A percentile compares a stretch with the other conserved stretches of the same genome.
Evolutionary conservation across 2,113 vertebrate genomes (phyloP).

Genomic region (Dryoscopus gambensis): DNA sequence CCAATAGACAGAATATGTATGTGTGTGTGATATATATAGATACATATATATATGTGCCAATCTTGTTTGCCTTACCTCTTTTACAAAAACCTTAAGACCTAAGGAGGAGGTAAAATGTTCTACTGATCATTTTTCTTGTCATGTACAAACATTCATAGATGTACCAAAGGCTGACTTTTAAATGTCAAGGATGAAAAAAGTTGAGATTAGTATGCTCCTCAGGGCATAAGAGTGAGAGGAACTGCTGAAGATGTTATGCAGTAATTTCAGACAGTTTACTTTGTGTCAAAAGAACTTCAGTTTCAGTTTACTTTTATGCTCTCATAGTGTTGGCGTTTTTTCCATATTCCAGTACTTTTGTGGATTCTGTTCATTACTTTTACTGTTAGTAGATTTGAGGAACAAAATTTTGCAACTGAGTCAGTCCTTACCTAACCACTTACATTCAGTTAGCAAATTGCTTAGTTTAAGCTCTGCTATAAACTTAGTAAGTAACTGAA

Average conservation of each 20-base stretch:
- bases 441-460: not conserved
- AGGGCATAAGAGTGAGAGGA: not conserved
- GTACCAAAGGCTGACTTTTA: not conserved
- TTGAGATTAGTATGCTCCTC: not conserved
- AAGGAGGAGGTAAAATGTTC: not conserved
- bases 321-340: not conserved
- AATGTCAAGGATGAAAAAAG: not conserved
- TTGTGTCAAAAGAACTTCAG: not conserved
- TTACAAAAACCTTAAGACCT: not conserved
- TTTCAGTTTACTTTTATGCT: not conserved
- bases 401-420: not conserved
- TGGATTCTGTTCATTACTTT: not conserved
- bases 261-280: not conserved
- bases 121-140: not conserved
- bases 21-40: not conserved
- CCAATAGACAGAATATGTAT: rapidly evolving
- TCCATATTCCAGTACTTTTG: not conserved
- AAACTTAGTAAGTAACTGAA: not conserved
- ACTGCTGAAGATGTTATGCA: not conserved
- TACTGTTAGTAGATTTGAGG: not conserved
- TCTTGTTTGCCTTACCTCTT: not conserved
- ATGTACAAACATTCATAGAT: not conserved
- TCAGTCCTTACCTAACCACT: not conserved
- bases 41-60: no score
- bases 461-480: not conserved